Evolutionary conservation across 2,888 invertebrate genomes (phyloP).

Genomic region (Tachina fera): DNA sequence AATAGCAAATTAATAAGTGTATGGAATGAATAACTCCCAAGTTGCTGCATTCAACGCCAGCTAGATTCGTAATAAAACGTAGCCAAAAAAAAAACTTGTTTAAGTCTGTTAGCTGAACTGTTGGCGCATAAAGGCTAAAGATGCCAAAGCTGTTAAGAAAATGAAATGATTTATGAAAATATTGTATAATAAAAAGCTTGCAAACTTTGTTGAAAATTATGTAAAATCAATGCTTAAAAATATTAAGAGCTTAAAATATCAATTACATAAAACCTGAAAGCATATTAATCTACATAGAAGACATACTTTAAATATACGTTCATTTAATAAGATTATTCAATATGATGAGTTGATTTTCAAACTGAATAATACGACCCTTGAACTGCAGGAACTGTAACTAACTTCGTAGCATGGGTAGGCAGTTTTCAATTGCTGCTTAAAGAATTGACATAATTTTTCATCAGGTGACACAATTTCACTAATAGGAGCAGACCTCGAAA

Average conservation of each 20-base stretch:
- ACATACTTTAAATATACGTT: not conserved
- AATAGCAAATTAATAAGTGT: no score
- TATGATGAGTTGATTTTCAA: not conserved
- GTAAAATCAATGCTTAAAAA: not conserved
- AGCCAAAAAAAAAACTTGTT: not conserved
- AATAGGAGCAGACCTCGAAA: no score
- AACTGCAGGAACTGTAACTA: no score
- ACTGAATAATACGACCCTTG: no score
- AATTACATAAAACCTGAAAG: not conserved
- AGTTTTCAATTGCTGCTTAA: no score
- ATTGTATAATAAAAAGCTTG: not conserved
- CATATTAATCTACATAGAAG: not conserved
- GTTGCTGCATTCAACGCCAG: no score
- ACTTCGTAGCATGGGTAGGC: no score
- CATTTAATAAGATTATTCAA: not conserved
- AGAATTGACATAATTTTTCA: no score
- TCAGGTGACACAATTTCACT: no score
- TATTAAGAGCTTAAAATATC: not conserved
- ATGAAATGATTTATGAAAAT: not conserved
- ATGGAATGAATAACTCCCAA: no score
- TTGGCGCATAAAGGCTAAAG: not conserved
- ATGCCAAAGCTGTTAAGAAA: not conserved
- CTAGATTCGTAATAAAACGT: no score
- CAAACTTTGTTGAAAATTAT: not conserved
- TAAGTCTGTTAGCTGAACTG: not conserved